A percentile compares a stretch with the other conserved stretches of the same genome.
phyloP scores from a whole-genome alignment of 2,113 vertebrate species.

The Halichoeres trimaculatus region DNA sequence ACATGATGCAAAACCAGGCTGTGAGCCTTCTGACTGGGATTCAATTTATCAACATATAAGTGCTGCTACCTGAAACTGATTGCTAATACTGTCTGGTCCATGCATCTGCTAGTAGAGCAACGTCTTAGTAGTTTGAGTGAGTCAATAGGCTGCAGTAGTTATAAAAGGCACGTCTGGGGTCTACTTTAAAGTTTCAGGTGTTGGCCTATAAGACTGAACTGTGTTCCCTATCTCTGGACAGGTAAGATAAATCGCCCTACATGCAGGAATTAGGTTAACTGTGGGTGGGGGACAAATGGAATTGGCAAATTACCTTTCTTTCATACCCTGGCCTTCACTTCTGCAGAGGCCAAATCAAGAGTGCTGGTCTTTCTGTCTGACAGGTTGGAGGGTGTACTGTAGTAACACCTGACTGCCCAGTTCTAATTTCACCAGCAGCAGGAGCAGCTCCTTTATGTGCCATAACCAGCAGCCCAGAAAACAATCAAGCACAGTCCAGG shows the following conservation, averaged over 20 bases:
- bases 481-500: constrained; percentile 32
- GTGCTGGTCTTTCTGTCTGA: constrained; percentile 32
- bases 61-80: not conserved
- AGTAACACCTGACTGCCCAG: constrained; percentile 53
- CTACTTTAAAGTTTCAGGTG: constrained; percentile 26
- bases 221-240: constrained; percentile 18
- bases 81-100: not conserved
- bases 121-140: constrained; percentile 33
- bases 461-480: constrained; percentile 40
- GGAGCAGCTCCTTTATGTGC: constrained; percentile 44
- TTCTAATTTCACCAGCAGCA: constrained; percentile 51
- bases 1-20: too few relatives aligned
- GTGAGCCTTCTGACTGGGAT: too few relatives aligned
- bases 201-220: not conserved
- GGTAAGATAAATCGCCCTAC: constrained; percentile 26
- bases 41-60: too few relatives aligned
- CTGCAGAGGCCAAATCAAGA: constrained; percentile 36
- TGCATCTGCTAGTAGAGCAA: constrained; percentile 11
- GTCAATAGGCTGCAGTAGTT: constrained; percentile 8
- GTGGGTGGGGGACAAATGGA: not conserved
- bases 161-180: constrained; percentile 14
- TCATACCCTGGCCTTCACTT: constrained; percentile 29
- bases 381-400: constrained; percentile 43
- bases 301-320: constrained; percentile 56
- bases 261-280: constrained; percentile 57